Percentiles rank a stretch among this genome's conserved stretches.
phyloP scores from a whole-genome alignment of 2,113 vertebrate genomes.

The Ondatra zibethicus region DNA sequence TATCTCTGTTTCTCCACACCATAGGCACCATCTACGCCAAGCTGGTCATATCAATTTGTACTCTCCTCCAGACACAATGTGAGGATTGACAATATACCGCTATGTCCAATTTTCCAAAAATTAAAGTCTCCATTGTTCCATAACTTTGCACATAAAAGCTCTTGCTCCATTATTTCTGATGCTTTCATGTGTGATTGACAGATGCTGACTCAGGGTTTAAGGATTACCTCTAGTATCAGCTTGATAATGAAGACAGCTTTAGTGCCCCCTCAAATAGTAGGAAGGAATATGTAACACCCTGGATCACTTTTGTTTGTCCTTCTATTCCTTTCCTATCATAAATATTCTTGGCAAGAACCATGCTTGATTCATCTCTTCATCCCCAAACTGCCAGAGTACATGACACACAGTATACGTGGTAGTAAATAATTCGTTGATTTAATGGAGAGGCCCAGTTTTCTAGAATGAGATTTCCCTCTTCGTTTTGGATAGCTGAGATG shows the following conservation, averaged over 20 bases:
- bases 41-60: neutral
- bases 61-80: neutral
- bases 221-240: neutral
- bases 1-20: neutral
- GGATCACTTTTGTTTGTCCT: neutral
- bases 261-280: neutral
- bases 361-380: neutral
- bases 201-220: neutral
- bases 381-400: neutral
- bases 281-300: neutral
- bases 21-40: neutral
- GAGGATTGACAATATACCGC: neutral
- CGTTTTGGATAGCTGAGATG: neutral
- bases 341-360: neutral
- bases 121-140: neutral
- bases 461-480: neutral
- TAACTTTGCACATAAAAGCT: neutral
- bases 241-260: neutral
- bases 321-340: neutral
- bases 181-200: neutral
- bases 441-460: neutral
- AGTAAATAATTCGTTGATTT: conserved; percentile 25
- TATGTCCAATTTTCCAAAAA: neutral
- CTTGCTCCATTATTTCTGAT: neutral
- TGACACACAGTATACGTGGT: neutral